phyloP scores from a whole-genome alignment of 2,797 vertebrate genomes.

The Taenioides sp. region DNA sequence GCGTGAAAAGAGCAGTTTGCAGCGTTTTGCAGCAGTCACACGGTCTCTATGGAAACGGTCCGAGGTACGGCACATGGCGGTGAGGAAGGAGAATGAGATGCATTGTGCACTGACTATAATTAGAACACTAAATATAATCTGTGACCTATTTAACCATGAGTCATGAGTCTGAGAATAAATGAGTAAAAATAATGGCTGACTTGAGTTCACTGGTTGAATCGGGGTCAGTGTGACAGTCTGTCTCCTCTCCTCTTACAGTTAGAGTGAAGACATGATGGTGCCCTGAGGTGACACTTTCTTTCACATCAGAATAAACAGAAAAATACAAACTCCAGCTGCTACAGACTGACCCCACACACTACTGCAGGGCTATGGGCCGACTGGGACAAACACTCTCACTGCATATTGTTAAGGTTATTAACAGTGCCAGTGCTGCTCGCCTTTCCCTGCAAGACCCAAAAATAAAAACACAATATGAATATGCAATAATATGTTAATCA shows the following conservation, averaged over 20 bases:
- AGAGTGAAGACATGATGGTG: conserved; percentile 45
- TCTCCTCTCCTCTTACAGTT: conserved; percentile 29
- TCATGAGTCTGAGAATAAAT: neutral
- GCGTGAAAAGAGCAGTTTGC: conserved; percentile 76
- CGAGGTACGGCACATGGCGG: conserved; percentile 26
- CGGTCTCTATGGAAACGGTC: conserved; percentile 83
- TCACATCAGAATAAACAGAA: neutral
- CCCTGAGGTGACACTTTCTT: conserved; percentile 14
- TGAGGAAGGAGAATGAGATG: neutral
- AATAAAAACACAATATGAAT: too few relatives aligned
- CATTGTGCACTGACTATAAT: too few relatives aligned
- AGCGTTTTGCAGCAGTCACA: conserved; percentile 73
- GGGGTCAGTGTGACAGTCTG: conserved; percentile 10
- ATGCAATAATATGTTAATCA: too few relatives aligned
- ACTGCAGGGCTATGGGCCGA: too few relatives aligned
- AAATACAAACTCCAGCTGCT: neutral
- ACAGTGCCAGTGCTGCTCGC: too few relatives aligned
- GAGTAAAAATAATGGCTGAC: neutral
- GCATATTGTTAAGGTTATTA: too few relatives aligned
- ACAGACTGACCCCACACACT: too few relatives aligned
- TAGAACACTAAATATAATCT: too few relatives aligned
- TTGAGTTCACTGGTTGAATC: neutral
- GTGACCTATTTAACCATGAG: too few relatives aligned
- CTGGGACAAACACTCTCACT: too few relatives aligned
- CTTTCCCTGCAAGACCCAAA: too few relatives aligned